Conservation (phyloP, 2,888 invertebrate species). For the Plemyria rubiginata region DNA sequence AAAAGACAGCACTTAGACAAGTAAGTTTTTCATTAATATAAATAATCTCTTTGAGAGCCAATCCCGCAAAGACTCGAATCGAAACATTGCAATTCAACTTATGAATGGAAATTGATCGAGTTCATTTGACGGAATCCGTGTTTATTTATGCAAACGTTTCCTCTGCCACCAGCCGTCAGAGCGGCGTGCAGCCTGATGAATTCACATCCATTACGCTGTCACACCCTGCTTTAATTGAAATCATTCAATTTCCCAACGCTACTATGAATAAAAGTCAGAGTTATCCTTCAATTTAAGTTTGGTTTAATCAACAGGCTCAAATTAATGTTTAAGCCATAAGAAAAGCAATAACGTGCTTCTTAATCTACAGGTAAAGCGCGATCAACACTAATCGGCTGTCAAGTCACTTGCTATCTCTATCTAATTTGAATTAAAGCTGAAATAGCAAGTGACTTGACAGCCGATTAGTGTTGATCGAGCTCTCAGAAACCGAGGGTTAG, state of each 20-base stretch:
- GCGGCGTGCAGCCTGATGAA: conserved; percentile 31
- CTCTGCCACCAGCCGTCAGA: conserved; percentile 22
- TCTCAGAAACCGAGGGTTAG: too few relatives aligned
- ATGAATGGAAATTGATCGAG: conserved; percentile 20
- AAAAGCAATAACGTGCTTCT: background rate
- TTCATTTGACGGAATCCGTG: conserved; percentile 23
- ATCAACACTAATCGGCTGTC: too few relatives aligned
- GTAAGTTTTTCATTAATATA: too few relatives aligned
- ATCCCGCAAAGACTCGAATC: background rate
- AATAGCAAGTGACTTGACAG: too few relatives aligned
- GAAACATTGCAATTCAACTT: conserved; percentile 6
- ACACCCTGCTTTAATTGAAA: conserved; percentile 26
- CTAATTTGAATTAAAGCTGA: too few relatives aligned
- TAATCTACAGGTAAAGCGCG: too few relatives aligned
- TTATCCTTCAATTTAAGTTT: conserved; percentile 9
- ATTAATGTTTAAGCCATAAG: background rate
- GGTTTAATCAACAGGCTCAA: background rate
- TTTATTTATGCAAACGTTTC: conserved; percentile 28
- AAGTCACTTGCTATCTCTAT: too few relatives aligned
- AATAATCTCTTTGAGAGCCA: too few relatives aligned
- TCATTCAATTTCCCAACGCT: conserved; percentile 27
- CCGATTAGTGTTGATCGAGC: too few relatives aligned
- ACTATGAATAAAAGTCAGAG: conserved; percentile 22
- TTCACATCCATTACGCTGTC: conserved; percentile 33
- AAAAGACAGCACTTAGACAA: too few relatives aligned